Base-by-base conservation (phyloP, 2,113 vertebrate species). In the Falcunculus frontatus region DNA sequence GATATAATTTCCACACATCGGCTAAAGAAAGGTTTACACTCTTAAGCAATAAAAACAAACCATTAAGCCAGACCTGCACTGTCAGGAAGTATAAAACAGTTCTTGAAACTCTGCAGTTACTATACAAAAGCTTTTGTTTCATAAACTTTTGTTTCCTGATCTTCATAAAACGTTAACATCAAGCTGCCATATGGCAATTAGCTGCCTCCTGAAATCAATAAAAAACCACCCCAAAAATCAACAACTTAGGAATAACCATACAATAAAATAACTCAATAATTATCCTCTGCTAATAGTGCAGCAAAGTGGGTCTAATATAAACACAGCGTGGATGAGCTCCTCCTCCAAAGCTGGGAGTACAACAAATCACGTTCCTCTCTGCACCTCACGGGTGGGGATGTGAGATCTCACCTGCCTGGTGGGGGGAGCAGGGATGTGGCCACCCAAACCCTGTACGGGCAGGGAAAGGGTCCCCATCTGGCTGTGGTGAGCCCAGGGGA, bases 21-120 rank as follows among this genome's bases (percentile, higher is more conserved):
- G 98, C 98, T 98, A 98, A 98, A 99, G 98, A 98, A 98, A 99
- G 98, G 98, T 99, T 99, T 99, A 99, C 99, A 98, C 98, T 99
- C 98, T 99, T 98, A 94, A 98, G 98, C 98, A 98, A 98, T 99
- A 98, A 99, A 99, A 98, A 98, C 98, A 98, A 98, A 98, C 98
- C 98, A 99, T 99, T 99, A 99, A 98, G 97, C 97, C 95, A 96
- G 98, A 98, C 98, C 97, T 98, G 98, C 98, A 98, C 98, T 98
- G 98, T 98, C 98, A 98, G 98, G 98, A 99, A 98, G 98, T 98
- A 98, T 98, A 98, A 98, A 98, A 98, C 98, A 97, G 97, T 98
- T 98, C 97, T 98, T 98, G 97, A 98, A 98, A 98, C 96, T 98
- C 97, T 98, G 98, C 98, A 98, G 98, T 98, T 97, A 98, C 97